Percentiles rank a stretch among this genome's conserved stretches.
Conservation (phyloP, 2,113 vertebrate genomes). For the Petrocephalus microphthalmus region DNA sequence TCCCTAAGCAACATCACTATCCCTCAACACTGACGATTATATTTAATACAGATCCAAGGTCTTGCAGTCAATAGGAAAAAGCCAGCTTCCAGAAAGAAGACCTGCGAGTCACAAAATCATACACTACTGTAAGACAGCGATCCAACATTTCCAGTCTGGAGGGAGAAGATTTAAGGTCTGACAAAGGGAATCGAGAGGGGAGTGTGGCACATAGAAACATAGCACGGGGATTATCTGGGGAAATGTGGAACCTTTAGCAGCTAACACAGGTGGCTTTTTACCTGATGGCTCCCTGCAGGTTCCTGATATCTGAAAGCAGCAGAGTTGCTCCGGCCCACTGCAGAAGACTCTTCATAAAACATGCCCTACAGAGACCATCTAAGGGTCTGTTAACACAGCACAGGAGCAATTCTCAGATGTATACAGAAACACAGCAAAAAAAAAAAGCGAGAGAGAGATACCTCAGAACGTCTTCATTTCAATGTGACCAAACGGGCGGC, state of each 20-base stretch:
- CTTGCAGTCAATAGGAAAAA: not conserved
- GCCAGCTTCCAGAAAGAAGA: not conserved
- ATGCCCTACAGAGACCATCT: not conserved
- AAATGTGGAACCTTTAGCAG: not conserved
- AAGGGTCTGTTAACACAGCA: not conserved
- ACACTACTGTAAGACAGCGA: not conserved
- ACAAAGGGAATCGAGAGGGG: not conserved
- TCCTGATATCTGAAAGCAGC: not conserved
- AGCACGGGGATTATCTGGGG: not conserved
- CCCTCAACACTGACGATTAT: not conserved
- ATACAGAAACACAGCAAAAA: not conserved
- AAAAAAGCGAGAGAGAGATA: not conserved
- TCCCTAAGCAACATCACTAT: not conserved
- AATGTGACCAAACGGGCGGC: not conserved
- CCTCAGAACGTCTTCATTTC: not conserved
- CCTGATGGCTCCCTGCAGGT: not conserved
- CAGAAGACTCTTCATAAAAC: not conserved
- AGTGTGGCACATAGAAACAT: not conserved
- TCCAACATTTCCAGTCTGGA: not conserved
- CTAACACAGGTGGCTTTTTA: not conserved
- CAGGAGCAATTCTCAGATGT: not conserved
- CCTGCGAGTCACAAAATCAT: not conserved
- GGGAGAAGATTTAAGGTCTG: conserved; percentile 1
- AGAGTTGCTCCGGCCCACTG: not conserved
- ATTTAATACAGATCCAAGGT: not conserved